phyloP scores from a whole-genome alignment of 2,797 vertebrate species.

The Enteromius afrohamiltoni region DNA sequence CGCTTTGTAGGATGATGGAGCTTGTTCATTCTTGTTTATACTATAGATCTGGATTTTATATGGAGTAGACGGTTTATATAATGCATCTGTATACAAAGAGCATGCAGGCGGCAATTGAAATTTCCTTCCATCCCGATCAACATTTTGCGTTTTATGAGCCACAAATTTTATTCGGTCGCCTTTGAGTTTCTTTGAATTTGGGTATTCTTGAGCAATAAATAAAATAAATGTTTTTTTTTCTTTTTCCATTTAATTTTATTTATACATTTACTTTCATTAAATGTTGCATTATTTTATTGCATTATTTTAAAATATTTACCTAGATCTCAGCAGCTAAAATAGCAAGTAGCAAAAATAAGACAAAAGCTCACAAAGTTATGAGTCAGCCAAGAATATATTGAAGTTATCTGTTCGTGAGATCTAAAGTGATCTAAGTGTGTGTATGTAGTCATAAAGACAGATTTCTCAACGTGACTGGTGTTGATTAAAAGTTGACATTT shows the following conservation, averaged over 20 bases:
- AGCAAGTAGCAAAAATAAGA: slow-evolving; percentile 1
- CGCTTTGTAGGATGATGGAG: background rate
- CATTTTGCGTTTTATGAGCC: background rate
- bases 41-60: background rate
- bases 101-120: background rate
- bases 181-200: background rate
- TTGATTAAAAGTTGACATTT: slow-evolving; percentile 53
- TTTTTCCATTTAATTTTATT: background rate
- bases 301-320: background rate
- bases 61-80: background rate
- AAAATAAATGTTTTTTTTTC: background rate
- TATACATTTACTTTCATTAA: background rate
- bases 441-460: slow-evolving; percentile 25
- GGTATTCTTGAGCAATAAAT: background rate
- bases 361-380: background rate
- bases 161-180: background rate
- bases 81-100: background rate
- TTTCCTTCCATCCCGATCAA: background rate
- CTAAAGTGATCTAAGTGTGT: slow-evolving; percentile 27
- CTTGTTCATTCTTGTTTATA: background rate
- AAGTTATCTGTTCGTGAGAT: slow-evolving; percentile 24
- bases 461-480: slow-evolving; percentile 37
- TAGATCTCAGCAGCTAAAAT: background rate
- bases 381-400: slow-evolving; percentile 57
- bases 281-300: background rate